Percentiles rank a stretch among this genome's conserved stretches.
Conservation (phyloP, 1,140 invertebrate genomes). For the Ceratina japonica region DNA sequence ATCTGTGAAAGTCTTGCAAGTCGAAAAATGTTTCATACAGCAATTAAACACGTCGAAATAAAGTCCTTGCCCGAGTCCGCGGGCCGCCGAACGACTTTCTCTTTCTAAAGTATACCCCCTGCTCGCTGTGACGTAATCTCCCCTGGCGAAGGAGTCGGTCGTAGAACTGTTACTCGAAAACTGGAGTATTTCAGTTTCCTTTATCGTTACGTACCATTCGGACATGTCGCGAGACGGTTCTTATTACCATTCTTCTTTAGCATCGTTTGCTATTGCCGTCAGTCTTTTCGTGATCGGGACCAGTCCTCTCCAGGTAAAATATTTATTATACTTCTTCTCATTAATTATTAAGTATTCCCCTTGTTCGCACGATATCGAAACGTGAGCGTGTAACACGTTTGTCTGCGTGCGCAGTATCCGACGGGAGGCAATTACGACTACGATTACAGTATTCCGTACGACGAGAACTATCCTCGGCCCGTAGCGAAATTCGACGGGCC, state of each 20-base stretch:
- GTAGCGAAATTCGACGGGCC: conserved; percentile 53
- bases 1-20: conserved; percentile 1
- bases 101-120: conserved; percentile 45
- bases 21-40: neutral
- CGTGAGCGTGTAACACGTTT: neutral
- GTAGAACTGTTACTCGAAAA: conserved; percentile 55
- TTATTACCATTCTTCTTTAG: neutral
- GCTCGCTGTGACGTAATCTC: conserved; percentile 75
- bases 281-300: conserved; percentile 46
- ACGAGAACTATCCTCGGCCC: conserved; percentile 65
- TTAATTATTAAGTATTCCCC: too few relatives aligned
- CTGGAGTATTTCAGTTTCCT: conserved; percentile 70
- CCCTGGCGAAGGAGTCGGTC: conserved; percentile 58
- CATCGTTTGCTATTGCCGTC: conserved; percentile 47
- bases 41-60: conserved; percentile 41
- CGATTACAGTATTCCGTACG: conserved; percentile 57
- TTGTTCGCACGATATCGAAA: too few relatives aligned
- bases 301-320: conserved; percentile 56
- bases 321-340: neutral
- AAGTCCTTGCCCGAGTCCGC: conserved; percentile 30
- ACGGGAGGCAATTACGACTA: conserved; percentile 58
- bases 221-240: conserved; percentile 66
- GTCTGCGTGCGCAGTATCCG: conserved; percentile 59
- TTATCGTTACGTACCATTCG: conserved; percentile 72
- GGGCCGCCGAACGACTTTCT: conserved; percentile 66